Base-by-base conservation (phyloP, 2,797 vertebrate genomes). In the Philypnodon macrostomus region DNA sequence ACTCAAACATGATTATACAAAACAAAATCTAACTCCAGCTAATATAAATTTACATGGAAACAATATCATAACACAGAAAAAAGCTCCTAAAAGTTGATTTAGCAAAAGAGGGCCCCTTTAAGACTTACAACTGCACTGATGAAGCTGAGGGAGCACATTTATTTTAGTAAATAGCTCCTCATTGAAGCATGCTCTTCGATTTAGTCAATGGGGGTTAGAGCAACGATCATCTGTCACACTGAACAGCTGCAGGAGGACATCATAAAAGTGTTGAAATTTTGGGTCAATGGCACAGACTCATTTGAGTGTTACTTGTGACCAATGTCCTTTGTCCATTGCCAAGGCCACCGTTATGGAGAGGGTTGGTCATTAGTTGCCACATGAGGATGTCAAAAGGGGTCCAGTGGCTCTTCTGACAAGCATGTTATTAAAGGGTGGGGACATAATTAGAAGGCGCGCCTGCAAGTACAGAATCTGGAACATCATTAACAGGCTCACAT, bases 401-500 rank as follows among this genome's bases (percentile, higher is more conserved):
- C 67, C 63, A 51, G 58, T 64, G 47, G 58, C 64, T 66, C 53
- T 23, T 3, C 75, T 79, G 73, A 84, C 74, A 85, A 70, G 34
- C 63, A 46, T 85, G 79, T 80, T 86, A 86, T 84, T 86, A 79
- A 77, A 72, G 77, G 70, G 68, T 54, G 74, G 68, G 63, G 69
- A 67, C 60, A 3, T 73, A 87, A 89, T 89, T 86, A 86, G 69
- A 69, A 56, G 72, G 62, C 44, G 36, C 45, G 50, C 67, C 68
- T 78, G 63, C 53, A 64, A 80, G 76, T 72, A 78, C 73, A 80
- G 77, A 80, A 84, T 69, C 62, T 73, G 84, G 70, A 80, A 80
- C 79, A 80, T 88, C 82, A 84, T 89, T 85, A 88, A 81, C 68
- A 73, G 79, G 75, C 81, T 75, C 81, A 79, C 78, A 79, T 66